Evolutionary conservation across 2,888 invertebrate genomes (phyloP).

Genomic region (Drosophila mulleri): DNA sequence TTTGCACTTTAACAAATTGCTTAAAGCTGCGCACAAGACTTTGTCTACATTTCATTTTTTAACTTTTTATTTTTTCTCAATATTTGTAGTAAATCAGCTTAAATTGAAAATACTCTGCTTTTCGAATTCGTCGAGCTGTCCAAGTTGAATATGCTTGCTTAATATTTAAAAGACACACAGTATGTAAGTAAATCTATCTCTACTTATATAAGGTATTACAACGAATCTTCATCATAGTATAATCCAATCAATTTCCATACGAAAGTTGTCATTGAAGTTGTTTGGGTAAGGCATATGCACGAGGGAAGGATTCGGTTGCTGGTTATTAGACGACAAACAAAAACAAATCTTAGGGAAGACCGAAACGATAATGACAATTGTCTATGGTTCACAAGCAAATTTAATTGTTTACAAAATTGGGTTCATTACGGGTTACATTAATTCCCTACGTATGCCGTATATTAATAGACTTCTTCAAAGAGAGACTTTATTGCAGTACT

Average conservation of each 20-base stretch:
- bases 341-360: slow-evolving; percentile 36
- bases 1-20: slow-evolving; percentile 61
- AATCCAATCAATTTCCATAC: slow-evolving; percentile 20
- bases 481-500: slow-evolving; percentile 64
- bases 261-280: slow-evolving; percentile 41
- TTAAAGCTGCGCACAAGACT: slow-evolving; percentile 75
- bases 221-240: slow-evolving; percentile 23
- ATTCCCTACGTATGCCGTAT: slow-evolving; percentile 31
- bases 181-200: slow-evolving; percentile 63
- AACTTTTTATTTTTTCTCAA: slow-evolving; percentile 1
- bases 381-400: slow-evolving; percentile 28
- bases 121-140: slow-evolving; percentile 18
- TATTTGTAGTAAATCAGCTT: slow-evolving; percentile 40
- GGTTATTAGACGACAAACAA: slow-evolving; percentile 19
- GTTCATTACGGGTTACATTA: slow-evolving; percentile 23
- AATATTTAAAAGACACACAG: slow-evolving; percentile 73
- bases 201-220: slow-evolving; percentile 48
- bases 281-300: slow-evolving; percentile 64
- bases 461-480: slow-evolving; percentile 35
- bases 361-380: slow-evolving; percentile 48
- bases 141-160: slow-evolving; percentile 55
- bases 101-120: slow-evolving; percentile 32
- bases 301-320: slow-evolving; percentile 66
- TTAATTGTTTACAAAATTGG: slow-evolving; percentile 43
- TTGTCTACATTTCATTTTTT: slow-evolving; percentile 48